Evolutionary conservation across 2,888 invertebrate genomes (phyloP).

Genomic region (Trichogramma dendrolimi): DNA sequence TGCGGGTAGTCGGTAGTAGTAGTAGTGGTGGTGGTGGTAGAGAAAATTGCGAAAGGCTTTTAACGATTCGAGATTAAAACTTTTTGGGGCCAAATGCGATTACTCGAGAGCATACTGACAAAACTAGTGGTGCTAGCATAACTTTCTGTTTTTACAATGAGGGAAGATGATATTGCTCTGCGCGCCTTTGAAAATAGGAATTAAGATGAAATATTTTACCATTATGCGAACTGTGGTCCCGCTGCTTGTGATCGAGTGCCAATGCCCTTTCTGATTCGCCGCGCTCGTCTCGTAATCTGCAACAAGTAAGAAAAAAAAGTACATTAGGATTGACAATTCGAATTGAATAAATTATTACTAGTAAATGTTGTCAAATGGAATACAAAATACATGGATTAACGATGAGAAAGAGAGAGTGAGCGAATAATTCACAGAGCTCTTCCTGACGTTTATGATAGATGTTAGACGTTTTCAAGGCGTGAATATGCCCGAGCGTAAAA

Average conservation of each 20-base stretch:
- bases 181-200: background rate
- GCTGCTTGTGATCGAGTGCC: slow-evolving; percentile 76
- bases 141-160: background rate
- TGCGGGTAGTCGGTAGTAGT: too few relatives aligned
- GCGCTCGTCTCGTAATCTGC: slow-evolving; percentile 82
- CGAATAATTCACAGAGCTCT: too few relatives aligned
- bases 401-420: too few relatives aligned
- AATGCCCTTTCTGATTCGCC: slow-evolving; percentile 78
- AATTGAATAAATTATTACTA: too few relatives aligned
- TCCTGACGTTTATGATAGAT: too few relatives aligned
- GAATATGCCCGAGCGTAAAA: too few relatives aligned
- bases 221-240: slow-evolving; percentile 83
- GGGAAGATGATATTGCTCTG: background rate
- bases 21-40: too few relatives aligned
- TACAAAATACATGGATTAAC: too few relatives aligned
- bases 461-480: too few relatives aligned
- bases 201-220: slow-evolving; percentile 57
- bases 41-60: slow-evolving; percentile 12
- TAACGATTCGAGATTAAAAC: slow-evolving; percentile 15
- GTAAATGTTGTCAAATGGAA: too few relatives aligned
- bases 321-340: too few relatives aligned
- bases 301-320: slow-evolving; percentile 52
- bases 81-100: background rate
- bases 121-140: background rate
- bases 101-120: background rate